Evolutionary conservation across 2,113 vertebrate species (phyloP), one percentile per base, ranked within the genome.

Genomic region (Chelonoidis abingdonii): DNA sequence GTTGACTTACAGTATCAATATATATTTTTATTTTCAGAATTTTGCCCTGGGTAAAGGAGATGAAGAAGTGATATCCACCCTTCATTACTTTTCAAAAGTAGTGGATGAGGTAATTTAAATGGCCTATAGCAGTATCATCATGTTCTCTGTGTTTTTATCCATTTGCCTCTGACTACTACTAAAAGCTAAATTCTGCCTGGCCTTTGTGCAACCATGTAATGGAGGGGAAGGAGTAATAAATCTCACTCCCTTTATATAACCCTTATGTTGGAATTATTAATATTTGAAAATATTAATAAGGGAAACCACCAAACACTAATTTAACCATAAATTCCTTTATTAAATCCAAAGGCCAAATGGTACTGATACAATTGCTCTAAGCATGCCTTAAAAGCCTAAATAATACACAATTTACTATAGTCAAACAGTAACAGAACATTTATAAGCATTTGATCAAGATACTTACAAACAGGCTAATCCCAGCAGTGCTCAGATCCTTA

Each of bases 31-130:
- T 97, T 89, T 98, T 89, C 97, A 99, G 99, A 99, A 99, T 98
- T 99, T 99, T 98, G 99, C 99, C 81, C 98, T 99, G 69, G 99
- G 99, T 80, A 99, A 99, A 99, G 99, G 99, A 50, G 99, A 99
- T 91, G 99, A 99, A 98, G 99, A 99, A 98, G 99, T 99, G 53
- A 99, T 99, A 97, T 98, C 97, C 62, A 99, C 98, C 1, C 98
- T 99, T 92, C 99, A 99, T 92, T 98, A 98, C 95, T 99, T 99
- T 56, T 99, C 99, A 89, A 99, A 99, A 98, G 98, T 99, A 88
- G 98, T 99, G 50, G 99, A 99, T 96, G 99, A 99, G 99, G 99
- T 99, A 98, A 99, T 94, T 91, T 84, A 54, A 65, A 47, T 94
- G 90, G 25, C 47, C 91, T 49, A 12, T 80, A 80, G 59, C 53